Evolutionary conservation across 2,797 vertebrate species (phyloP).

Genomic region (Craterocephalus amniculus): DNA sequence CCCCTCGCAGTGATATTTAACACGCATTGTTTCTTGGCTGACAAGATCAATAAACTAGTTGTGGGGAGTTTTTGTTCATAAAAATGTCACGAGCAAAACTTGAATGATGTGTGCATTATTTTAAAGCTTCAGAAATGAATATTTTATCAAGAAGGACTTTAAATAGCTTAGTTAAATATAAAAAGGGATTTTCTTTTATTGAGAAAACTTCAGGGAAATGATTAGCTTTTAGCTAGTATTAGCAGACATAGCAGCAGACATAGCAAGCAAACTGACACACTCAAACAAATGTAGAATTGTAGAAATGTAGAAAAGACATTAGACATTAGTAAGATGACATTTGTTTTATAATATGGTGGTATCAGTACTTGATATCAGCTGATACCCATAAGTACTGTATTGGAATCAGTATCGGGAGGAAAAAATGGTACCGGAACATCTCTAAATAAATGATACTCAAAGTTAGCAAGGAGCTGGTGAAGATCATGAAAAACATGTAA

Average conservation of each 20-base stretch:
- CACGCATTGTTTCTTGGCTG: background rate
- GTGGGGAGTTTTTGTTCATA: slow-evolving; percentile 12
- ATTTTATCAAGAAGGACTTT: background rate
- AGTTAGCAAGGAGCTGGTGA: background rate
- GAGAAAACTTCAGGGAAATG: background rate
- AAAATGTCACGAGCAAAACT: slow-evolving; percentile 21
- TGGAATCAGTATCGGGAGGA: too few species aligned
- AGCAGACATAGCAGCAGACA: background rate
- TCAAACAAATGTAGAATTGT: too few species aligned
- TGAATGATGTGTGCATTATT: slow-evolving; percentile 20
- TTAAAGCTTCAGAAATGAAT: slow-evolving; percentile 23
- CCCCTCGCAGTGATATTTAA: slow-evolving; percentile 4
- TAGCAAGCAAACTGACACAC: background rate
- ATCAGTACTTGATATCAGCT: too few species aligned
- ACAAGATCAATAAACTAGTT: slow-evolving; percentile 40
- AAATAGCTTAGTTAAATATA: background rate
- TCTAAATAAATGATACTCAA: background rate
- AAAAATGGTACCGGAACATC: too few species aligned
- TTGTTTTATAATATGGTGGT: too few species aligned
- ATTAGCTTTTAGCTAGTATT: slow-evolving; percentile 4
- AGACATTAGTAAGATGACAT: too few species aligned
- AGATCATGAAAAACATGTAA: background rate
- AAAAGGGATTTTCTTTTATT: background rate
- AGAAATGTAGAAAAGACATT: too few species aligned
- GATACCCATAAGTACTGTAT: too few species aligned